Percentiles rank a stretch among this genome's conserved stretches.
Evolutionary conservation across 2,797 vertebrate genomes (phyloP).

Genomic region (Bovichtus variegatus): DNA sequence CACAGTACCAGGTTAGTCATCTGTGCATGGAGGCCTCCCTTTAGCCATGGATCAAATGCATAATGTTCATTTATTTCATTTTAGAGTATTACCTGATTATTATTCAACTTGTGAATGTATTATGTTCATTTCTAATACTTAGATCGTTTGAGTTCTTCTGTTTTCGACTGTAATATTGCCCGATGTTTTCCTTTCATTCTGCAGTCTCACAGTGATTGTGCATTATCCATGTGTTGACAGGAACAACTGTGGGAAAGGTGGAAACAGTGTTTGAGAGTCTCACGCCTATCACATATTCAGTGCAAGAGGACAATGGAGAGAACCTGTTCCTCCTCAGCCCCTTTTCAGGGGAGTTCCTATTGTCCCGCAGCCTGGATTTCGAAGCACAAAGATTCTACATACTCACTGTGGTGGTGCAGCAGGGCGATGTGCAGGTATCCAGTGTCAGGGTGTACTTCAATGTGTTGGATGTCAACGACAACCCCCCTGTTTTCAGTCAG

Average conservation of each 20-base stretch:
- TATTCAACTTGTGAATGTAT: background rate
- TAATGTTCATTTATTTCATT: constrained; percentile 8
- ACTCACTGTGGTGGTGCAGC: constrained; percentile 75
- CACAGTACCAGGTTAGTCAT: constrained; percentile 81
- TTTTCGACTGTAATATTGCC: background rate
- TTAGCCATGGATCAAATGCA: background rate
- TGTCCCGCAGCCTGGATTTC: constrained; percentile 85
- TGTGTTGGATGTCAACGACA: constrained; percentile 86
- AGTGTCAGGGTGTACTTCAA: constrained; percentile 86
- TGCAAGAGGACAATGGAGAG: constrained; percentile 85
- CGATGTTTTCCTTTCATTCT: background rate
- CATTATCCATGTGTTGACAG: constrained; percentile 69
- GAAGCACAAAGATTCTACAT: constrained; percentile 83
- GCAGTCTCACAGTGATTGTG: background rate
- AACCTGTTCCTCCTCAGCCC: constrained; percentile 84
- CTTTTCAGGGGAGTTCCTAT: constrained; percentile 83
- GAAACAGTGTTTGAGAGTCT: constrained; percentile 49
- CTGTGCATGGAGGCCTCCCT: constrained; percentile 9
- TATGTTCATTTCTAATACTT: background rate
- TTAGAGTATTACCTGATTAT: background rate
- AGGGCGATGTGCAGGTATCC: constrained; percentile 65
- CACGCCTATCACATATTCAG: constrained; percentile 76
- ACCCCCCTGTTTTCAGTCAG: constrained; percentile 81
- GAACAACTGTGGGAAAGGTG: constrained; percentile 83
- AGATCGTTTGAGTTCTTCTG: background rate